Evolutionary conservation across 2,888 invertebrate species (phyloP).

Genomic region (Rhamnusium bicolor): DNA sequence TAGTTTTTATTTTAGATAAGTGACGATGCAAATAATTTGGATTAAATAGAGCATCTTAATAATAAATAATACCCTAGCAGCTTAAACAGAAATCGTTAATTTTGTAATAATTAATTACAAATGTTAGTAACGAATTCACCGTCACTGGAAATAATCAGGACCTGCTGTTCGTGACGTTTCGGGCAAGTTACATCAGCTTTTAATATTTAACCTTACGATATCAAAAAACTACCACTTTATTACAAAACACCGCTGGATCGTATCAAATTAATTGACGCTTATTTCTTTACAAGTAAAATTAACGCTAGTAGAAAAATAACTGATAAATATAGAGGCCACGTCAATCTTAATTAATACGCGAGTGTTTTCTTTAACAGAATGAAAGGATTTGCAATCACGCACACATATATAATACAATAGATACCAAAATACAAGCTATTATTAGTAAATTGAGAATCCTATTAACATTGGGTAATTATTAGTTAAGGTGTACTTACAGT

Average conservation of each 20-base stretch:
- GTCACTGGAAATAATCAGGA: background rate
- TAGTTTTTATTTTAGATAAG: too few relatives aligned
- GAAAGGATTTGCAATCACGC: conserved; percentile 35
- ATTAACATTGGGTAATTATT: conserved; percentile 3
- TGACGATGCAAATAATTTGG: too few relatives aligned
- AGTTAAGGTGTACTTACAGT: too few relatives aligned
- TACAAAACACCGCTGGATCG: conserved; percentile 16
- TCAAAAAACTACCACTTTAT: conserved; percentile 22
- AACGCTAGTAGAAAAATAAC: conserved; percentile 18
- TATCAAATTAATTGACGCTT: conserved; percentile 30
- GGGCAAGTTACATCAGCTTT: conserved; percentile 1
- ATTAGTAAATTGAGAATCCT: conserved; percentile 16
- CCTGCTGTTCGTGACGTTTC: conserved; percentile 18
- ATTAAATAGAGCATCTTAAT: too few relatives aligned
- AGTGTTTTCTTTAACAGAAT: conserved; percentile 30
- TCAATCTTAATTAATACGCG: conserved; percentile 30
- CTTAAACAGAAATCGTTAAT: too few relatives aligned
- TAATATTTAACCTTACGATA: conserved; percentile 7
- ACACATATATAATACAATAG: background rate
- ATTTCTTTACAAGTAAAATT: conserved; percentile 32
- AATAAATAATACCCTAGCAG: too few relatives aligned
- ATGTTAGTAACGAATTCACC: too few relatives aligned
- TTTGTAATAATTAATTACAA: too few relatives aligned
- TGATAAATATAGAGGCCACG: conserved; percentile 23
- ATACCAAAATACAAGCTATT: conserved; percentile 16